These are phyloP conservation scores for Erythrolamprus reginae DNA, from an alignment of 2,113 vertebrate genomes.

Conservation along the genomic window DNA sequence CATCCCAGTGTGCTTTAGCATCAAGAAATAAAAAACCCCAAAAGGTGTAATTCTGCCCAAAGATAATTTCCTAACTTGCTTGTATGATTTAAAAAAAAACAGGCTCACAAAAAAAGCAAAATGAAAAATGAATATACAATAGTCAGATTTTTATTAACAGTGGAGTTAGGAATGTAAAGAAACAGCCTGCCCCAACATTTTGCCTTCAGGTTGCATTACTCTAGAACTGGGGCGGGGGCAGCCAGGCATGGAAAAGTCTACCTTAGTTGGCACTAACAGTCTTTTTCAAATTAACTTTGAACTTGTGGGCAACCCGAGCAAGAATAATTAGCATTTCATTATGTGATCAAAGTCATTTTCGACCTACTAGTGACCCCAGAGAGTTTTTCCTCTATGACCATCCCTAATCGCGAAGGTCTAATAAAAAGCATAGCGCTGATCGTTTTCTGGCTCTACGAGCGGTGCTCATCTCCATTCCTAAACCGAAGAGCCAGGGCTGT, in stretches of 20 bases:
- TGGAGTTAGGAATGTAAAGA: background rate
- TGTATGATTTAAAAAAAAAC: background rate
- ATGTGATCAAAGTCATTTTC: background rate
- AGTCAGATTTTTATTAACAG: background rate
- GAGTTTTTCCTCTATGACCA: background rate
- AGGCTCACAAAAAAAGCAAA: background rate
- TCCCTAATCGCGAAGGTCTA: background rate
- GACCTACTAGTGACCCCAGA: background rate
- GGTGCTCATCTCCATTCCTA: too few relatives aligned
- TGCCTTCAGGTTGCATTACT: background rate
- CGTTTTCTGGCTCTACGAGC: too few relatives aligned
- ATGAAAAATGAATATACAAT: background rate
- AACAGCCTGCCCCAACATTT: background rate
- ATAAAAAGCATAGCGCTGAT: background rate
- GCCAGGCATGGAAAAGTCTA: background rate
- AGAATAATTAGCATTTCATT: background rate
- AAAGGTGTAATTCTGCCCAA: background rate
- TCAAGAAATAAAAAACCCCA: background rate
- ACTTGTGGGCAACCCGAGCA: background rate
- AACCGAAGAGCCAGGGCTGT: too few relatives aligned
- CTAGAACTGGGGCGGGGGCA: background rate
- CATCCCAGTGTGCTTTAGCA: background rate
- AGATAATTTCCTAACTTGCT: background rate
- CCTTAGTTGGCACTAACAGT: background rate
- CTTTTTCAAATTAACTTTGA: background rate